These are phyloP conservation scores for Perizoma affinitatum DNA, from an alignment of 2,888 invertebrate genomes.

Conservation along the genomic window DNA sequence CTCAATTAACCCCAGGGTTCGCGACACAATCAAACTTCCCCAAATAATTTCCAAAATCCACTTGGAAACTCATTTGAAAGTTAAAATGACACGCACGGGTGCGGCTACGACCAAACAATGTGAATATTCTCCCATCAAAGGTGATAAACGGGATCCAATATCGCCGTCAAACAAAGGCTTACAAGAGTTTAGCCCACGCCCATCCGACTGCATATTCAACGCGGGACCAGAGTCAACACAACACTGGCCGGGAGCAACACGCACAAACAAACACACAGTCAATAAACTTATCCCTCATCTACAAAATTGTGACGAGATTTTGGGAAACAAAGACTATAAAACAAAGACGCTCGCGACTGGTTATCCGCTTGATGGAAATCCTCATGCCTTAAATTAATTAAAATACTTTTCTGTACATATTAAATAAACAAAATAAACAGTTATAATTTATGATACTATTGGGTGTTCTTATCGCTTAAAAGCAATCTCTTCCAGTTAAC, in stretches of 20 bases:
- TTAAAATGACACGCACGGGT: constrained; percentile 36
- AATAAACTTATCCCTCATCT: too few relatives aligned
- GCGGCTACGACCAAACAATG: constrained; percentile 50
- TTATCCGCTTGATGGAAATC: too few relatives aligned
- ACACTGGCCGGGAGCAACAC: constrained; percentile 20
- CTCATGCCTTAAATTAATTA: too few relatives aligned
- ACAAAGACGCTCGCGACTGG: too few relatives aligned
- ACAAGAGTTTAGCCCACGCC: constrained; percentile 81
- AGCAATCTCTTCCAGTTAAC: too few relatives aligned
- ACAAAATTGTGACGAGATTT: too few relatives aligned
- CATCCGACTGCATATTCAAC: constrained; percentile 79
- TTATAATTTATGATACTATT: too few relatives aligned
- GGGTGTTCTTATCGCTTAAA: too few relatives aligned
- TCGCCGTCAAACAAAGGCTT: constrained; percentile 79
- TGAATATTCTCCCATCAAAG: constrained; percentile 66
- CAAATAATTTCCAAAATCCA: constrained; percentile 32
- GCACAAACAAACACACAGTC: not conserved
- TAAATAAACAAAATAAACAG: too few relatives aligned
- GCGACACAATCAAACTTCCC: constrained; percentile 30
- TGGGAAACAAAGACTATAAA: too few relatives aligned
- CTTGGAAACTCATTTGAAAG: constrained; percentile 44
- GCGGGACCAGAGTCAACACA: constrained; percentile 65
- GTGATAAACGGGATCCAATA: constrained; percentile 77
- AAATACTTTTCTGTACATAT: too few relatives aligned
- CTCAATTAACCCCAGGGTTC: constrained; percentile 23